Percentiles rank a stretch among this genome's conserved stretches.
Conservation (phyloP, 2,888 invertebrate genomes). For the Watsonalla binaria region DNA sequence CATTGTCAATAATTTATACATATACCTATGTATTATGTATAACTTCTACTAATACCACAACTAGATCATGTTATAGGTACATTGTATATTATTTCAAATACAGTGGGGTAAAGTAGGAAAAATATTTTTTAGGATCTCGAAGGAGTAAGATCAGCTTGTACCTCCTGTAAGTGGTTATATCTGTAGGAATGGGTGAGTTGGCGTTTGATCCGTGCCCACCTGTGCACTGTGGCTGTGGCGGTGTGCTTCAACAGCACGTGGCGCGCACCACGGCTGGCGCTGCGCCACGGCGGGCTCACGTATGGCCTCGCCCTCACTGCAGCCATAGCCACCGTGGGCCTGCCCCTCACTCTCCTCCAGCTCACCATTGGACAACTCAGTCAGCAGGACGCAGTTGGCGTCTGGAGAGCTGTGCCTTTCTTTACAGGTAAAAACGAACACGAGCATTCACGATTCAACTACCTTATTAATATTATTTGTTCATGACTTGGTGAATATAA, state of each 20-base stretch:
- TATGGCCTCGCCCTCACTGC: constrained; percentile 73
- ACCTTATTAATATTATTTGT: background rate
- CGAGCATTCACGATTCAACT: too few species aligned
- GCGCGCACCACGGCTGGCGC: constrained; percentile 78
- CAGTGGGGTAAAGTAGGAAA: too few species aligned
- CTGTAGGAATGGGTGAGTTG: constrained; percentile 43
- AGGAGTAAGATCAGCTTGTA: too few species aligned
- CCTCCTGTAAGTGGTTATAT: background rate
- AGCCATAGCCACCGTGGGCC: constrained; percentile 68
- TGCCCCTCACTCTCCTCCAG: constrained; percentile 80
- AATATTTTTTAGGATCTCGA: too few species aligned
- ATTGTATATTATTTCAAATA: too few species aligned
- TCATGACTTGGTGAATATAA: too few species aligned
- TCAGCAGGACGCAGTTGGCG: constrained; percentile 81
- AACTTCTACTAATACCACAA: too few species aligned
- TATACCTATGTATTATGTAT: too few species aligned
- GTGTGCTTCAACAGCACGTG: constrained; percentile 77
- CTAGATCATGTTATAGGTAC: too few species aligned
- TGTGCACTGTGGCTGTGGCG: constrained; percentile 77
- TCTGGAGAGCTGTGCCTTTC: constrained; percentile 82
- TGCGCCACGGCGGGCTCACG: constrained; percentile 66
- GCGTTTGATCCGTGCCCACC: constrained; percentile 44
- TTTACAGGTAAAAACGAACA: constrained; percentile 72
- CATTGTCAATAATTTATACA: too few species aligned
- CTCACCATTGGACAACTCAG: constrained; percentile 81